Percentiles rank a stretch among this genome's conserved stretches.
Evolutionary conservation across 2,888 invertebrate genomes (phyloP).

Genomic region (Eucriotettix oculatus): DNA sequence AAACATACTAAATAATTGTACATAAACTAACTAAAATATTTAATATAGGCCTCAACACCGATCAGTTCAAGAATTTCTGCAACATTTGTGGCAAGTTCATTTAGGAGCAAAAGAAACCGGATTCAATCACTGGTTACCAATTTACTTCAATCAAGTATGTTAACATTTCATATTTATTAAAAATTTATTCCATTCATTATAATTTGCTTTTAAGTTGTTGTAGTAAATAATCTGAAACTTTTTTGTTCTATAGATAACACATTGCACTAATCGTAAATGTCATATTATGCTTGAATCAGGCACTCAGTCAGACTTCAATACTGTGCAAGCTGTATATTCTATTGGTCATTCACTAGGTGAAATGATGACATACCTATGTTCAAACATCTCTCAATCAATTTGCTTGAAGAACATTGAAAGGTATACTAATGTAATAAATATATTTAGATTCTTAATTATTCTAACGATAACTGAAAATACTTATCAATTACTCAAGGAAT

Average conservation of each 20-base stretch:
- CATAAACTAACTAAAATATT: neutral
- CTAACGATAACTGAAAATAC: too few relatives aligned
- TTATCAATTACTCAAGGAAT: too few relatives aligned
- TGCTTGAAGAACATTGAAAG: neutral
- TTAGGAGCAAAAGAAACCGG: constrained; percentile 14
- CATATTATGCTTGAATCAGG: constrained; percentile 12
- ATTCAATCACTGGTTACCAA: constrained; percentile 25
- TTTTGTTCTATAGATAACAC: neutral
- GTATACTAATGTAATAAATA: neutral
- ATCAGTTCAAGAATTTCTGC: constrained; percentile 11
- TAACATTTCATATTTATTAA: neutral
- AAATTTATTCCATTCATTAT: neutral
- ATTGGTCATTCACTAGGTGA: constrained; percentile 15
- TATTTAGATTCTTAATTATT: too few relatives aligned
- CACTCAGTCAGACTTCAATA: constrained; percentile 13
- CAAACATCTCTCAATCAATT: constrained; percentile 5
- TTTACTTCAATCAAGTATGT: constrained; percentile 21
- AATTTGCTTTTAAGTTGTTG: neutral
- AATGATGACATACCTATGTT: constrained; percentile 13
- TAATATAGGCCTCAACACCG: constrained; percentile 13
- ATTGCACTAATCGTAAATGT: constrained; percentile 7
- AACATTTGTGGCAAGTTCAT: constrained; percentile 11
- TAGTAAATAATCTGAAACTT: neutral
- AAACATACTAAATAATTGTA: neutral
- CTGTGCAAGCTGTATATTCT: constrained; percentile 16